Evolutionary conservation across 2,888 invertebrate genomes (phyloP), one percentile per base, ranked within the genome.

Genomic region (Yponomeuta plumbellus): DNA sequence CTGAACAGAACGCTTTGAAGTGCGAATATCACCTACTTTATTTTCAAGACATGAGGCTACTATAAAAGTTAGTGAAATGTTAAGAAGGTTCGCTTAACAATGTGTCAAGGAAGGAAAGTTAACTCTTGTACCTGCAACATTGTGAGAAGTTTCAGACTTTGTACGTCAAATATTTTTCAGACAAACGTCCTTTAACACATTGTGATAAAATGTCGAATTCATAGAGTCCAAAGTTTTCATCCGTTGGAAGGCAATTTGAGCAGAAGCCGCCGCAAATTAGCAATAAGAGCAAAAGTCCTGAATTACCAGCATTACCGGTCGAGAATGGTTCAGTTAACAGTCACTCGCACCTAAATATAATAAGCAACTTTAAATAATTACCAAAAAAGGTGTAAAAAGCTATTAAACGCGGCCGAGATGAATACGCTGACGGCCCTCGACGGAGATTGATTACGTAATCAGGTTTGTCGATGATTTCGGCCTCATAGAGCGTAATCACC

Each of bases 401-500:
- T 75, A 77, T 83, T 83, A 84, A 83, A 83, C 77, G 79, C 77
- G 76, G 78, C 17, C 44, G 62, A 77, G 85, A 84, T 78, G 78
- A 78, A 80, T 85, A 84, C 81, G 84, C 81, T 79, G 85, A 84
- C 81, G 80, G 83, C 78, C 74, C 74, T 75, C 78, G 88, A 88
- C 88, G 85, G 83, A 83, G 90, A 90, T 91, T 90, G 87, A 90
- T 88, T 87, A 84, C 84, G 88, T 88, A 88, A 89, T 89, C 88
- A 88, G 80, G 84, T 81, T 81, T 82, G 84, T 81, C 82, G 79
- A 79, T 81, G 80, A 85, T 86, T 88, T 89, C 74, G 85, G 86
- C 83, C 81, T 85, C 84, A 84, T 87, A 86, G 83, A 86, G 78
- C 80, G 84, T 83, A 85, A 88, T 87, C 84, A 85, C 85, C 86